A percentile compares a stretch with the other conserved stretches of the same genome.
Conservation (phyloP, 2,888 invertebrate species). For the Formica aserva region DNA sequence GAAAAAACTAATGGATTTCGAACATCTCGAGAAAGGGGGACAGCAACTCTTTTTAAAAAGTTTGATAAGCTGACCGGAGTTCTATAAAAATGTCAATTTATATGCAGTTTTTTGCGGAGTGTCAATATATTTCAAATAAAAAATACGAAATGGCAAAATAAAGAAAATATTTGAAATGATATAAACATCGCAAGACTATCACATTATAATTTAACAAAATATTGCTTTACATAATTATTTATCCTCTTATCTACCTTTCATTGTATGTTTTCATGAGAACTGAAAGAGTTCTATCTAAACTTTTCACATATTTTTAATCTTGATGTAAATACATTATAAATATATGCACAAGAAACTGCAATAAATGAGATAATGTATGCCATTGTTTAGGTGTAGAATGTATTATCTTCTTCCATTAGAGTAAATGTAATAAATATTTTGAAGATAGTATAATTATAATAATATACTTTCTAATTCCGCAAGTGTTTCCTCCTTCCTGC, state of each 20-base stretch:
- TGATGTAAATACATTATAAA: conserved; percentile 57
- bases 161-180: background rate
- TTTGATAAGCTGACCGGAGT: background rate
- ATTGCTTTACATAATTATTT: background rate
- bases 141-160: background rate
- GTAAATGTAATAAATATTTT: conserved; percentile 18
- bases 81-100: conserved; percentile 22
- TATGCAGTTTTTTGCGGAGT: background rate
- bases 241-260: background rate
- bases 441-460: conserved; percentile 16
- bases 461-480: background rate
- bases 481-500: conserved; percentile 21
- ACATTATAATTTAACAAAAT: background rate
- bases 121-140: background rate
- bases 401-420: conserved; percentile 44
- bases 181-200: background rate
- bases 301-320: conserved; percentile 33
- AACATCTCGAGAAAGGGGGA: conserved; percentile 25
- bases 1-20: conserved; percentile 22
- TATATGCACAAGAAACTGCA: conserved; percentile 42
- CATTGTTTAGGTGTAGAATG: conserved; percentile 52
- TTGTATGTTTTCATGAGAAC: background rate
- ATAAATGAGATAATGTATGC: conserved; percentile 55
- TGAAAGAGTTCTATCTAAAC: background rate
- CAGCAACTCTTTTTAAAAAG: conserved; percentile 31